phyloP scores from a whole-genome alignment of 2,888 invertebrate genomes.

The Anthophora plumipes region DNA sequence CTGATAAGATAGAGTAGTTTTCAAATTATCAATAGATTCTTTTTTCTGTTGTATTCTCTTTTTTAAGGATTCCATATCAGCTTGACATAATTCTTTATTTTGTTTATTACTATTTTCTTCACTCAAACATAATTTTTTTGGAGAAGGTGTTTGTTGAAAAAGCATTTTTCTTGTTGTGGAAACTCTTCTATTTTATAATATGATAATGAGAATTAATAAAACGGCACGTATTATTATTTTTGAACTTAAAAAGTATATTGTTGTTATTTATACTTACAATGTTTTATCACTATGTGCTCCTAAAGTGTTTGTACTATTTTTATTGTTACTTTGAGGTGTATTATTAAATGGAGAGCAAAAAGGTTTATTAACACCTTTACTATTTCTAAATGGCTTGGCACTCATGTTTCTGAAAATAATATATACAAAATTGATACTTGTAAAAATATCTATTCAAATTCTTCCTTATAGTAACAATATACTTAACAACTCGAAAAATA shows the following conservation, averaged over 20 bases:
- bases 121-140: conserved; percentile 57
- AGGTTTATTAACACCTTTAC: conserved; percentile 73
- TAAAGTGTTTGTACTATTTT: background rate
- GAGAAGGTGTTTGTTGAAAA: conserved; percentile 49
- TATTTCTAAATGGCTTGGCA: conserved; percentile 71
- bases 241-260: background rate
- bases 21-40: conserved; percentile 64
- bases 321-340: conserved; percentile 38
- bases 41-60: conserved; percentile 85
- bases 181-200: conserved; percentile 36
- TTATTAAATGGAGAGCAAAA: conserved; percentile 74
- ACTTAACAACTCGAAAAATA: background rate
- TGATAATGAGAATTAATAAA: conserved; percentile 4
- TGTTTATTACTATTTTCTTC: conserved; percentile 22
- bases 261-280: conserved; percentile 24
- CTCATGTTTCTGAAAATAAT: conserved; percentile 42
- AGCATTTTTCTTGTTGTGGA: conserved; percentile 52
- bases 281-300: background rate
- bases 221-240: background rate
- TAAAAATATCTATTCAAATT: background rate
- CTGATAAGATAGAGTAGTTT: conserved; percentile 61
- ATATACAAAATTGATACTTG: background rate
- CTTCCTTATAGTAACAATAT: background rate
- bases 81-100: conserved; percentile 68
- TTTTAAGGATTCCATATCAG: conserved; percentile 85